Percentiles rank a stretch among this genome's conserved stretches.
Evolutionary conservation across 2,797 vertebrate genomes (phyloP).

Genomic region (Acanthiza pusilla): DNA sequence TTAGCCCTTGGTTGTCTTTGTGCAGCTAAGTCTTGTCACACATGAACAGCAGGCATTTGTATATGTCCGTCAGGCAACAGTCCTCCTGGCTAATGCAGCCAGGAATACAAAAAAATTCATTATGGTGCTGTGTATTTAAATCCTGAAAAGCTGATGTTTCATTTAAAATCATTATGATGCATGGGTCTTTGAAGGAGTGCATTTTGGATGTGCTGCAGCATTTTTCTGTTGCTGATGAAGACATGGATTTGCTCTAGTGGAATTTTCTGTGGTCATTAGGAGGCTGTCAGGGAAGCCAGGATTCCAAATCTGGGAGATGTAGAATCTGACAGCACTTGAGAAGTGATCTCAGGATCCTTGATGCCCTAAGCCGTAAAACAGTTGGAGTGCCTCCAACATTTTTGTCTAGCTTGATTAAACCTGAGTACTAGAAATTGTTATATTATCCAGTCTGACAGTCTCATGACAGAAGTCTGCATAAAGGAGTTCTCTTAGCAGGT

Average conservation of each 20-base stretch:
- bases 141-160: neutral
- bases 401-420: constrained; percentile 25
- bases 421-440: neutral
- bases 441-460: neutral
- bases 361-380: neutral
- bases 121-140: neutral
- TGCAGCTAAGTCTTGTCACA: neutral
- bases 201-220: neutral
- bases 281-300: neutral
- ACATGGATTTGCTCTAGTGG: neutral
- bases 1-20: neutral
- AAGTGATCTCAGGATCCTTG: neutral
- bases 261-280: constrained; percentile 3
- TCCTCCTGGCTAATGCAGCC: neutral
- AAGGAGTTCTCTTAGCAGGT: neutral
- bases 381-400: neutral
- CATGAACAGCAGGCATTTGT: neutral
- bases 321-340: neutral
- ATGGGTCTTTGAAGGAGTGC: neutral
- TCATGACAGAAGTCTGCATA: neutral
- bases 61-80: neutral
- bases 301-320: neutral
- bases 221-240: neutral
- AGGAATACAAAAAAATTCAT: neutral
- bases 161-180: neutral